Evolutionary conservation across 2,797 vertebrate genomes (phyloP).

Genomic region (Lophotriccus pileatus): DNA sequence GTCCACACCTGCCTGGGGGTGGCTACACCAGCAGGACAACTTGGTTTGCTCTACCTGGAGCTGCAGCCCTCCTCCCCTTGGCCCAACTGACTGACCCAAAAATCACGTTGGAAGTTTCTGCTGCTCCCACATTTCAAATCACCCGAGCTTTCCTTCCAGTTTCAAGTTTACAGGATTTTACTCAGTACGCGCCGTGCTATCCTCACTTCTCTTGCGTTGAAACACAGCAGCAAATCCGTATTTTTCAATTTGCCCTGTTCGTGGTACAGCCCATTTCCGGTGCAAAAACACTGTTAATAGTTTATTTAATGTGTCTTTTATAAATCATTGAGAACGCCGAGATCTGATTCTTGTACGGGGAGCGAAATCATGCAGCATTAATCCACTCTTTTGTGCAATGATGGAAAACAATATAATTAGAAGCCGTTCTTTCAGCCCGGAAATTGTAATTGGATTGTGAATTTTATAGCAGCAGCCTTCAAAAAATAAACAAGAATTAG

Average conservation of each 20-base stretch:
- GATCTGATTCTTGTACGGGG: not conserved
- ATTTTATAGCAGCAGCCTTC: constrained; percentile 42
- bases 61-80: accelerated
- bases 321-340: not conserved
- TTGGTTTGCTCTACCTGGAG: not conserved
- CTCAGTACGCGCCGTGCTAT: accelerated
- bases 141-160: not conserved
- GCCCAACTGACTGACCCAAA: not conserved
- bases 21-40: not conserved
- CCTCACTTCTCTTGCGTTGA: not conserved
- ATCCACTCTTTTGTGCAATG: not conserved
- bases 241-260: constrained; percentile 34
- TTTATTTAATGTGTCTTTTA: constrained; percentile 46
- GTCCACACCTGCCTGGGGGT: accelerated
- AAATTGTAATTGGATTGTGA: constrained; percentile 56
- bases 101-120: not conserved
- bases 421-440: constrained; percentile 36
- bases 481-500: constrained; percentile 54
- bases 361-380: constrained; percentile 2
- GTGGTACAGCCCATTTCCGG: not conserved
- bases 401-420: constrained; percentile 43
- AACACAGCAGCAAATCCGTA: not conserved
- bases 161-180: not conserved
- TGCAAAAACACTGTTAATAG: not conserved
- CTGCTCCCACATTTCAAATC: not conserved